A percentile compares a stretch with the other conserved stretches of the same genome.
These are phyloP conservation scores for Clivina fossor DNA, from an alignment of 2,888 invertebrate genomes.

Conservation along the genomic window DNA sequence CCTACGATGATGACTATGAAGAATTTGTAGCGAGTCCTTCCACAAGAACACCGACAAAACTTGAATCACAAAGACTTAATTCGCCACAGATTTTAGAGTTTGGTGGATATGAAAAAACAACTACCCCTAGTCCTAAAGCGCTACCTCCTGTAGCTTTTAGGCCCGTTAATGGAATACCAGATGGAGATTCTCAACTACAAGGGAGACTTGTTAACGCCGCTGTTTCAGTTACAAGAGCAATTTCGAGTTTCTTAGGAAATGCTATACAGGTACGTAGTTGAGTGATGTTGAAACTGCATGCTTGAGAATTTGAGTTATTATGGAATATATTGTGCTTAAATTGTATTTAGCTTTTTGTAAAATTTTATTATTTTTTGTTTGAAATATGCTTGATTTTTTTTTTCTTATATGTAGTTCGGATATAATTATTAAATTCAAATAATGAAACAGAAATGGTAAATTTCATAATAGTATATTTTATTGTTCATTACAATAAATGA, in stretches of 20 bases:
- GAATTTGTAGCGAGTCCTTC: neutral
- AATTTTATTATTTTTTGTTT: no score
- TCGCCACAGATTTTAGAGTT: slow-evolving; percentile 23
- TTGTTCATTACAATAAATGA: no score
- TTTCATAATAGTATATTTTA: no score
- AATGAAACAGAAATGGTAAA: no score
- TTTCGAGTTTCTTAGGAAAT: slow-evolving; percentile 75
- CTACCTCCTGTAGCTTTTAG: slow-evolving; percentile 50
- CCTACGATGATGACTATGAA: slow-evolving; percentile 6
- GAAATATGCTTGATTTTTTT: no score
- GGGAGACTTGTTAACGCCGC: slow-evolving; percentile 69
- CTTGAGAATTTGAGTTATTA: no score
- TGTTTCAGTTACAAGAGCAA: slow-evolving; percentile 74
- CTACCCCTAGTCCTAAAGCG: slow-evolving; percentile 33
- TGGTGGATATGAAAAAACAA: slow-evolving; percentile 40
- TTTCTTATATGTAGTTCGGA: no score
- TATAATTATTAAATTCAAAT: no score
- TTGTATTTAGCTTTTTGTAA: no score
- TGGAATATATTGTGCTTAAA: no score
- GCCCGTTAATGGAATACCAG: slow-evolving; percentile 49
- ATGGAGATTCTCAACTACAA: slow-evolving; percentile 48
- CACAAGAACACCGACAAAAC: slow-evolving; percentile 12
- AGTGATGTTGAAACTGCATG: neutral
- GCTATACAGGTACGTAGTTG: slow-evolving; percentile 67
- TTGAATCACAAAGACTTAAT: slow-evolving; percentile 35